Percentiles rank a stretch among this genome's conserved stretches.
Evolutionary conservation across 2,888 invertebrate genomes (phyloP).

Genomic region (Rotaria socialis): DNA sequence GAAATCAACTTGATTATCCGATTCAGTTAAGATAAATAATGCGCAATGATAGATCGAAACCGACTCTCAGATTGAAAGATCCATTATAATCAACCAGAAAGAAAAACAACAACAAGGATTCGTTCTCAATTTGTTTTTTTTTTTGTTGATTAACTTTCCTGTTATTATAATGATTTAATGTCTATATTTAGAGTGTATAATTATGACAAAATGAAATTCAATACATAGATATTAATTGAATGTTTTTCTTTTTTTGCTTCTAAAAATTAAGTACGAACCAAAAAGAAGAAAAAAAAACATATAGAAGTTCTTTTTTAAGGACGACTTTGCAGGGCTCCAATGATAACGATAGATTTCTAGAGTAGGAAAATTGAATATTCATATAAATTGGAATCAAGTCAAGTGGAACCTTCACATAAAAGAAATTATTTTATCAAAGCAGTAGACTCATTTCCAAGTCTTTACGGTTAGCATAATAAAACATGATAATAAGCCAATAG

Average conservation of each 20-base stretch:
- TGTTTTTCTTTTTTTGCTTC: neutral
- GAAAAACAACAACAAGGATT: neutral
- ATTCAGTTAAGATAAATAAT: neutral
- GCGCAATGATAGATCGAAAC: neutral
- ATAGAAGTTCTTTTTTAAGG: neutral
- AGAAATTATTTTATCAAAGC: too few species aligned
- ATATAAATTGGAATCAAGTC: neutral
- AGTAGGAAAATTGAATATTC: neutral
- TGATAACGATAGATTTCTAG: neutral
- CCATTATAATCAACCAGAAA: neutral
- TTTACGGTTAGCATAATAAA: too few species aligned
- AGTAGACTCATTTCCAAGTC: too few species aligned
- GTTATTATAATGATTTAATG: neutral
- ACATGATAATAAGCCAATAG: too few species aligned
- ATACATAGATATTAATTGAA: neutral
- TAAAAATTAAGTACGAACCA: neutral
- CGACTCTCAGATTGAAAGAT: neutral
- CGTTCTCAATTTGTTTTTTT: neutral
- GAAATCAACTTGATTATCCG: neutral
- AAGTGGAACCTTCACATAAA: neutral
- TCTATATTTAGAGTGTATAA: neutral
- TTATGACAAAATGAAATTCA: neutral
- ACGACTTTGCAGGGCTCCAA: neutral
- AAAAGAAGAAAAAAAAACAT: neutral
- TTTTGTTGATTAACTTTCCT: too few species aligned